These are phyloP conservation scores for Carlito syrichta DNA, from an alignment of 2,113 vertebrate genomes.

Conservation along the genomic window DNA sequence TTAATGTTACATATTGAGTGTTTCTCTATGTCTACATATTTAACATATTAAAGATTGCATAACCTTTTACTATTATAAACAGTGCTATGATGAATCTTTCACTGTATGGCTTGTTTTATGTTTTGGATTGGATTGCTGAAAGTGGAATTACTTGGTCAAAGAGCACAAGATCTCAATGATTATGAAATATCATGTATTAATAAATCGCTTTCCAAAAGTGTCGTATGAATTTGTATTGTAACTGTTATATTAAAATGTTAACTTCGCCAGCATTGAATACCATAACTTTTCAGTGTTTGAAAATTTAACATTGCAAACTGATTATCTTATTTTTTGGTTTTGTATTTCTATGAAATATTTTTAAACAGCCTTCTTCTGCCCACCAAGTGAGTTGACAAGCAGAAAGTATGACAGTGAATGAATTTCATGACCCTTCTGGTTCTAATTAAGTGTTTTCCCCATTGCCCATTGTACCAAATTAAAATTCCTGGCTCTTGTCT, in stretches of 20 bases:
- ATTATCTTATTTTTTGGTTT: conserved; percentile 33
- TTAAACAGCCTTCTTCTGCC: conserved; percentile 23
- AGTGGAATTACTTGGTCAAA: conserved; percentile 21
- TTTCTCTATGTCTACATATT: conserved; percentile 27
- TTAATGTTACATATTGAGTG: not conserved
- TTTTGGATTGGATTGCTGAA: conserved; percentile 44
- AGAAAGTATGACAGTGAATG: conserved; percentile 22
- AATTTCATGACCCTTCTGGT: conserved; percentile 50
- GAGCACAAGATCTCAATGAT: not conserved
- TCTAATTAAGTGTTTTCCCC: conserved; percentile 40
- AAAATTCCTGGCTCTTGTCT: conserved; percentile 39
- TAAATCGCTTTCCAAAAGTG: conserved; percentile 38
- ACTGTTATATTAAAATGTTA: not conserved
- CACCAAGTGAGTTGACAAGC: conserved; percentile 21
- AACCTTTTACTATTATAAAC: conserved; percentile 4
- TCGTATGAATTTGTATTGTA: conserved; percentile 16
- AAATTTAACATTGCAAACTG: conserved; percentile 25
- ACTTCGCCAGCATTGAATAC: not conserved
- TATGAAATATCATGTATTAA: conserved; percentile 1
- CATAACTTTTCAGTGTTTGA: conserved; percentile 23
- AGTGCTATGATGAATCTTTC: conserved; percentile 20
- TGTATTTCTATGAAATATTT: conserved; percentile 43
- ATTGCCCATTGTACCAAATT: conserved; percentile 44
- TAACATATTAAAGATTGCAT: conserved; percentile 42
- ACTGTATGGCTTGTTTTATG: conserved; percentile 1